Evolutionary conservation across 2,888 invertebrate genomes (phyloP).

Genomic region (Hypomecis atomaria): DNA sequence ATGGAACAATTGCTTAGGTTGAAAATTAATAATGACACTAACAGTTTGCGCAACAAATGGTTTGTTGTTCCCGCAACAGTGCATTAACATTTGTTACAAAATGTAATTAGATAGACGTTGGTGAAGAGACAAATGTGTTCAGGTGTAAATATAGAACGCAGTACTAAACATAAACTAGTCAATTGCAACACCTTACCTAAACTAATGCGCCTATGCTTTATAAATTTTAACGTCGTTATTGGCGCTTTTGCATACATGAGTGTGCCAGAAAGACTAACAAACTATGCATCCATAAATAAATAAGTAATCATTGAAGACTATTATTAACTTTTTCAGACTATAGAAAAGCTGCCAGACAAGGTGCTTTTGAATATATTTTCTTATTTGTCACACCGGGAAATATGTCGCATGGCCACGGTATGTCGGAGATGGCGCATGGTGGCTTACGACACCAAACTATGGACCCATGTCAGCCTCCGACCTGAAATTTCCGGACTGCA

Average conservation of each 20-base stretch:
- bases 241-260: not conserved
- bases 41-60: not conserved
- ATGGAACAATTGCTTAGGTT: slow-evolving; percentile 39
- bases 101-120: slow-evolving; percentile 23
- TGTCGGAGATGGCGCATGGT: slow-evolving; percentile 98
- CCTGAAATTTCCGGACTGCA: slow-evolving; percentile 98
- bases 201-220: slow-evolving; percentile 9
- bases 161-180: slow-evolving; percentile 8
- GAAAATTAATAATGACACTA: slow-evolving; percentile 13
- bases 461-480: slow-evolving; percentile 97
- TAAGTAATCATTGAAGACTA: slow-evolving; percentile 10
- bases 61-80: slow-evolving; percentile 15
- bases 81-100: slow-evolving; percentile 19
- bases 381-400: slow-evolving; percentile 96
- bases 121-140: slow-evolving; percentile 21
- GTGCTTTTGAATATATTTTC: slow-evolving; percentile 97
- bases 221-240: slow-evolving; percentile 13
- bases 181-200: slow-evolving; percentile 12
- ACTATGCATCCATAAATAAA: not conserved
- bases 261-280: slow-evolving; percentile 10
- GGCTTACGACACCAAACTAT: slow-evolving; percentile 97
- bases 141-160: slow-evolving; percentile 25
- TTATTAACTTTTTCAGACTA: slow-evolving; percentile 87
- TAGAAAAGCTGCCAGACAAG: slow-evolving; percentile 98
- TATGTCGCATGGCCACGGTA: slow-evolving; percentile 96